Evolutionary conservation across 2,888 invertebrate genomes (phyloP).

Genomic region (Erpobdella octoculata): DNA sequence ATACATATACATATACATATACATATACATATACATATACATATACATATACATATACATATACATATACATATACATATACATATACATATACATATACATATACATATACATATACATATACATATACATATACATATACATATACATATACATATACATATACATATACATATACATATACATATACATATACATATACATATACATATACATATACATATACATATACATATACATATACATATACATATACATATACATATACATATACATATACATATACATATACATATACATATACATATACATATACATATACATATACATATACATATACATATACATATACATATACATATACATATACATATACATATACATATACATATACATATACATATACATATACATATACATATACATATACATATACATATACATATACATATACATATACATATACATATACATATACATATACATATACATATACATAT

Average conservation of each 20-base stretch:
- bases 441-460: not conserved
- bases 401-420: not conserved
- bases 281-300: constrained; percentile 4
- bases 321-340: constrained; percentile 13
- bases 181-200: too few species aligned
- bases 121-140: not conserved
- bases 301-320: constrained; percentile 8
- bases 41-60: too few species aligned
- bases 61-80: too few species aligned
- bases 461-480: not conserved
- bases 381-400: constrained; percentile 12
- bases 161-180: too few species aligned
- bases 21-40: too few species aligned
- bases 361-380: constrained; percentile 14
- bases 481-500: not conserved
- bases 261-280: constrained; percentile 12
- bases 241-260: constrained; percentile 1
- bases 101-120: not conserved
- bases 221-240: constrained; percentile 8
- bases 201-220: too few species aligned
- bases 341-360: constrained; percentile 12
- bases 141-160: too few species aligned
- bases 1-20: too few species aligned
- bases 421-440: not conserved
- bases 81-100: too few species aligned